Evolutionary conservation across 2,113 vertebrate genomes (phyloP).

Genomic region (Caranx ignobilis): DNA sequence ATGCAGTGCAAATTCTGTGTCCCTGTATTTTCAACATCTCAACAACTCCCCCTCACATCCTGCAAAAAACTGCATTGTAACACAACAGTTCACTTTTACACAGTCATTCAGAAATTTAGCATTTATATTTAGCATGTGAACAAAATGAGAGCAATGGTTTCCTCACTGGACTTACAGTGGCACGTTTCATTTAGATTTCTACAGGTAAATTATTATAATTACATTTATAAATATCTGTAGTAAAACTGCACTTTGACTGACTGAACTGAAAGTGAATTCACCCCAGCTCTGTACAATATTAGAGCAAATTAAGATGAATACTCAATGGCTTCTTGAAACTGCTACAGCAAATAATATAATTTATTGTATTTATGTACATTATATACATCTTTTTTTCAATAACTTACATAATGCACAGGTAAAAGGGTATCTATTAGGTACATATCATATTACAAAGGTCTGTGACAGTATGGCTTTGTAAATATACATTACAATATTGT

Average conservation of each 20-base stretch:
- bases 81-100: constrained; percentile 29
- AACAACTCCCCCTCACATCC: constrained; percentile 28
- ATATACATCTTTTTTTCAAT: constrained; percentile 85
- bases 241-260: constrained; percentile 75
- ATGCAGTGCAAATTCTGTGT: constrained; percentile 49
- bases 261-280: constrained; percentile 45
- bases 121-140: constrained; percentile 12
- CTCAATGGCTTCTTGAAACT: constrained; percentile 78
- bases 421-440: constrained; percentile 83
- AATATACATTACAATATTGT: constrained; percentile 84
- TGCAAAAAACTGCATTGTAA: constrained; percentile 32
- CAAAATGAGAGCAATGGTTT: constrained; percentile 29
- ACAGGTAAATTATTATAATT: constrained; percentile 30
- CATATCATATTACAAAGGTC: constrained; percentile 83
- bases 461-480: constrained; percentile 95
- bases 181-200: constrained; percentile 36
- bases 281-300: constrained; percentile 45
- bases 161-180: constrained; percentile 43
- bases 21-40: constrained; percentile 35
- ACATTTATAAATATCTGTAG: constrained; percentile 52
- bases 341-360: constrained; percentile 80
- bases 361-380: constrained; percentile 73
- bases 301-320: constrained; percentile 54
- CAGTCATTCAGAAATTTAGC: constrained; percentile 41
- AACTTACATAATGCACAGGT: constrained; percentile 94